phyloP scores from a whole-genome alignment of 2,113 vertebrate genomes.

The Hydropotes inermis region DNA sequence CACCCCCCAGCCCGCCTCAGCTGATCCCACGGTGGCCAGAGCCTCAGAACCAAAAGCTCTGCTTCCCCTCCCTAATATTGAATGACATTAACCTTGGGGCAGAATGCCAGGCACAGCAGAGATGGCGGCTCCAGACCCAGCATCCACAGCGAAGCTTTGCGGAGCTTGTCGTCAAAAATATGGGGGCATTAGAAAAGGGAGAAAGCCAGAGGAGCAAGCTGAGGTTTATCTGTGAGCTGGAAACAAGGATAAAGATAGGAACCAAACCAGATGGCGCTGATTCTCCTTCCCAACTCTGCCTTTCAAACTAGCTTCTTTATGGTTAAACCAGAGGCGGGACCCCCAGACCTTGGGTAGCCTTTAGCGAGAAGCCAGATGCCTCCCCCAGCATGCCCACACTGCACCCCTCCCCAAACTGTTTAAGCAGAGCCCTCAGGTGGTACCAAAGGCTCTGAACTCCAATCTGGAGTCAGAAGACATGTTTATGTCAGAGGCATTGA shows the following conservation, averaged over 20 bases:
- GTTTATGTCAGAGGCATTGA: background rate
- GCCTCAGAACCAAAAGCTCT: background rate
- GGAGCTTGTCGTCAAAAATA: background rate
- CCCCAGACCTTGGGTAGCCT: background rate
- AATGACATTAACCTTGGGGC: background rate
- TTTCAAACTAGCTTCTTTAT: background rate
- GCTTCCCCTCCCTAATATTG: background rate
- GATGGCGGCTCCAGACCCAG: background rate
- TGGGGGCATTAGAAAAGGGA: background rate
- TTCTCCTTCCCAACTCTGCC: background rate
- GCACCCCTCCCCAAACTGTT: background rate
- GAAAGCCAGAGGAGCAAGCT: background rate
- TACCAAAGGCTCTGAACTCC: background rate
- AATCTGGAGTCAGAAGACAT: background rate
- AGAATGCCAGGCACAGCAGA: background rate
- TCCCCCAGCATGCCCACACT: background rate
- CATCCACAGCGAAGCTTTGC: background rate
- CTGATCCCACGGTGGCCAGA: background rate
- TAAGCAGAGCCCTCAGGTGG: background rate
- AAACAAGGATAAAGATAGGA: background rate
- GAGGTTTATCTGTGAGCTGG: background rate
- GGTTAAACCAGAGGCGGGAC: background rate
- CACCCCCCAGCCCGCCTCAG: background rate
- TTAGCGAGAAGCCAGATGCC: background rate
- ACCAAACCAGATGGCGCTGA: fast-evolving